Percentiles rank a stretch among this genome's conserved stretches.
Conservation (phyloP, 2,113 vertebrate genomes). For the Notothenia coriiceps region DNA sequence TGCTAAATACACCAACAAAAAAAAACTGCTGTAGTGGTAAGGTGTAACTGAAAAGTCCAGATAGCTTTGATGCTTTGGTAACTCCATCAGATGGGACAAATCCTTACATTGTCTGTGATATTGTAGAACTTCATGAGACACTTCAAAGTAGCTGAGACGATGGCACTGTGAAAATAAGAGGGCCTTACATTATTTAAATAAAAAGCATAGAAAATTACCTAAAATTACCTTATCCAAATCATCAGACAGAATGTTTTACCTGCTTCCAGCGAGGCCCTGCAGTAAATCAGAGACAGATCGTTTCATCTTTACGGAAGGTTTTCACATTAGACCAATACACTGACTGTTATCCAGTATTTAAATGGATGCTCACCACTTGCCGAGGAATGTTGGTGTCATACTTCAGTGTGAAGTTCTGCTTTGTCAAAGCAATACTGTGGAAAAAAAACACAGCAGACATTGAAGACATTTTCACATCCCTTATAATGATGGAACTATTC, state of each 20-base stretch:
- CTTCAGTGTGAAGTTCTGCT: conserved; percentile 89
- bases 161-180: conserved; percentile 78
- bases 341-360: neutral
- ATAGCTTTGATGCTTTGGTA: neutral
- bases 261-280: conserved; percentile 89
- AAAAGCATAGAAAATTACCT: neutral
- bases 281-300: conserved; percentile 26
- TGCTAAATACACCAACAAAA: no score
- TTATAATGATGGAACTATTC: no score
- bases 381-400: conserved; percentile 90
- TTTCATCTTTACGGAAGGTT: neutral
- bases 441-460: neutral
- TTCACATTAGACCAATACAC: neutral
- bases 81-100: no score
- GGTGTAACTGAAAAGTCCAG: no score
- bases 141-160: conserved; percentile 87
- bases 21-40: no score
- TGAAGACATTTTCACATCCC: no score
- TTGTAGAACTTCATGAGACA: conserved; percentile 89
- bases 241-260: conserved; percentile 65
- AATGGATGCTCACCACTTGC: conserved; percentile 84
- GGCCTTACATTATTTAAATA: neutral
- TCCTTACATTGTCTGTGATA: conserved; percentile 84
- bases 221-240: fast-evolving
- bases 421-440: conserved; percentile 86